phyloP scores from a whole-genome alignment of 2,888 invertebrate species.

The Aethes cnicana region DNA sequence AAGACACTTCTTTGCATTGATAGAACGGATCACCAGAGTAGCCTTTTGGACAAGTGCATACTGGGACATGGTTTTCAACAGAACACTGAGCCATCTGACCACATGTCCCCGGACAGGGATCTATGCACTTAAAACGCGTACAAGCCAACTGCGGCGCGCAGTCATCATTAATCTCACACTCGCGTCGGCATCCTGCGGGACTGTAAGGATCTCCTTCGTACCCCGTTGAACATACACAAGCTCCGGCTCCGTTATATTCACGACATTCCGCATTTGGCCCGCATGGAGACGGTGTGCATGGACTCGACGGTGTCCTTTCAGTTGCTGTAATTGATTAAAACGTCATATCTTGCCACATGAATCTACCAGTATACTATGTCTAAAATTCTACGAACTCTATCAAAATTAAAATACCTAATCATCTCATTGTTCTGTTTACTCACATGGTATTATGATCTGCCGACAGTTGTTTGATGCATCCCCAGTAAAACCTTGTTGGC shows the following conservation, averaged over 20 bases:
- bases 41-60: slow-evolving; percentile 88
- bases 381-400: too few species aligned
- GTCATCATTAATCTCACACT: slow-evolving; percentile 90
- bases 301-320: slow-evolving; percentile 86
- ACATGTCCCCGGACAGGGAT: slow-evolving; percentile 93
- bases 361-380: too few species aligned
- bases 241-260: slow-evolving; percentile 91
- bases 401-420: too few species aligned
- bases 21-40: slow-evolving; percentile 92
- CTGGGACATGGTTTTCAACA: slow-evolving; percentile 90
- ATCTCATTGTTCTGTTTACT: slow-evolving; percentile 44
- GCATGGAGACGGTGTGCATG: slow-evolving; percentile 92
- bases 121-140: slow-evolving; percentile 90
- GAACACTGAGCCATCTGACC: slow-evolving; percentile 90
- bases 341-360: slow-evolving; percentile 12
- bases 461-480: slow-evolving; percentile 87
- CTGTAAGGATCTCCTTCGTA: slow-evolving; percentile 93
- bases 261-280: slow-evolving; percentile 93
- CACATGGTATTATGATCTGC: slow-evolving; percentile 77
- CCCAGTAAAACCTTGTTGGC: slow-evolving; percentile 91
- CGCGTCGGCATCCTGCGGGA: slow-evolving; percentile 85
- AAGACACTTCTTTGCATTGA: slow-evolving; percentile 84
- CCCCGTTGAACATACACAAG: slow-evolving; percentile 90
- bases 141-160: slow-evolving; percentile 89
- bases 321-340: slow-evolving; percentile 73